Percentiles rank a stretch among this genome's conserved stretches.
Evolutionary conservation across 2,797 vertebrate genomes (phyloP).

Genomic region (Nannoperca obscura): DNA sequence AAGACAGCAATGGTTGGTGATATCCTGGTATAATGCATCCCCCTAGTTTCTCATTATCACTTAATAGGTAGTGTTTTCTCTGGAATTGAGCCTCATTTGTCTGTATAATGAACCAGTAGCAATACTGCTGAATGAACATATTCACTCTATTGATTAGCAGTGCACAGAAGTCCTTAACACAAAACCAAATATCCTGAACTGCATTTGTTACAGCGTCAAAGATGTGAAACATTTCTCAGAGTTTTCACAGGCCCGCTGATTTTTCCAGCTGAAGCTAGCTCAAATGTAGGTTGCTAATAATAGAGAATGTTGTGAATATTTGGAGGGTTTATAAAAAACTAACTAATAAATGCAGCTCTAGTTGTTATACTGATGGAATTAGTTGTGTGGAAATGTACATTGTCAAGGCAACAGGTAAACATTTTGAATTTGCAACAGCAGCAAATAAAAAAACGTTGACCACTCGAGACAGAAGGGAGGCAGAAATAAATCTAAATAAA

Average conservation of each 20-base stretch:
- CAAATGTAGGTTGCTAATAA: no score
- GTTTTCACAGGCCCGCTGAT: neutral
- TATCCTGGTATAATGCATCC: conserved; percentile 53
- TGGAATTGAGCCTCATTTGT: conserved; percentile 63
- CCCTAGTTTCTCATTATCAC: conserved; percentile 59
- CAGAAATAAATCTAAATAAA: neutral
- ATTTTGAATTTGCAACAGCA: neutral
- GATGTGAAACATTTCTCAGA: conserved; percentile 13
- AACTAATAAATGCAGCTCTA: no score
- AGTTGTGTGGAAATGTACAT: neutral
- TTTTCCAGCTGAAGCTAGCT: no score
- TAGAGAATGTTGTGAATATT: no score
- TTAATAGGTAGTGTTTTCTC: conserved; percentile 63
- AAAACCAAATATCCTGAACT: conserved; percentile 19
- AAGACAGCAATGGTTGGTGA: conserved; percentile 33
- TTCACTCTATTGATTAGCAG: conserved; percentile 55
- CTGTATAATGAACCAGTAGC: conserved; percentile 63
- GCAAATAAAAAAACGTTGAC: neutral
- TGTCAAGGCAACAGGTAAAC: neutral
- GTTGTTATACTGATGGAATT: neutral
- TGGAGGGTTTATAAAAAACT: no score
- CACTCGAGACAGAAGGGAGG: neutral
- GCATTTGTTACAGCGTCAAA: conserved; percentile 27
- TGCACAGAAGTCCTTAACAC: conserved; percentile 20
- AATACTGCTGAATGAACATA: conserved; percentile 61